Percentiles rank a stretch among this genome's conserved stretches.
Conservation (phyloP, 2,797 vertebrate species). For the Brotula barbata region DNA sequence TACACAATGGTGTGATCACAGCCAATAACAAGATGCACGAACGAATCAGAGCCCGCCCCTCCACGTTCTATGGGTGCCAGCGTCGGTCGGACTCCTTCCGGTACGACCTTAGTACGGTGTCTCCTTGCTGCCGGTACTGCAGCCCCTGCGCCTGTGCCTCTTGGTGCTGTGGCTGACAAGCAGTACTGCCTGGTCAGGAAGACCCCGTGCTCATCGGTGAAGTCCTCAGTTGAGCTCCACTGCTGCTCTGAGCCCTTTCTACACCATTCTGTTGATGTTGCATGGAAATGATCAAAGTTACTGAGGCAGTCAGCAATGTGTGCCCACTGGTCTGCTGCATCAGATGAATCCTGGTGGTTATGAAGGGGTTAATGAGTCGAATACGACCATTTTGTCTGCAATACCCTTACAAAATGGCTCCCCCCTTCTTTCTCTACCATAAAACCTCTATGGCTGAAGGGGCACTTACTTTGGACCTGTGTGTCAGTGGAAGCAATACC, state of each 20-base stretch:
- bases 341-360: slow-evolving; percentile 10
- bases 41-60: slow-evolving; percentile 61
- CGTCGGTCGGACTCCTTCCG: slow-evolving; percentile 52
- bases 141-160: slow-evolving; percentile 37
- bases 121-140: slow-evolving; percentile 24
- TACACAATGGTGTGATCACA: slow-evolving; percentile 36
- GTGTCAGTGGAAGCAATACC: too few species aligned
- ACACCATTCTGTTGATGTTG: background rate
- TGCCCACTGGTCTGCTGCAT: slow-evolving; percentile 19
- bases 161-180: slow-evolving; percentile 6
- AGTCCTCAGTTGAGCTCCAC: slow-evolving; percentile 18
- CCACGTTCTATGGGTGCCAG: slow-evolving; percentile 26
- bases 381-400: slow-evolving; percentile 68
- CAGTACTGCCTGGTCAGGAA: background rate
- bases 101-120: slow-evolving; percentile 34
- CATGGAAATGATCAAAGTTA: background rate
- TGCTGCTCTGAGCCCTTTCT: slow-evolving; percentile 7
- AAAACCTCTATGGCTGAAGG: slow-evolving; percentile 14
- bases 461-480: background rate
- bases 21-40: slow-evolving; percentile 60
- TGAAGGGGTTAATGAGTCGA: slow-evolving; percentile 66
- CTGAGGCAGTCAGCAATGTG: background rate
- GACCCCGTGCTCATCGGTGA: background rate
- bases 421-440: slow-evolving; percentile 13
- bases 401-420: slow-evolving; percentile 64